These are phyloP conservation scores for Sesia bembeciformis DNA, from an alignment of 2,888 invertebrate species.

Conservation along the genomic window DNA sequence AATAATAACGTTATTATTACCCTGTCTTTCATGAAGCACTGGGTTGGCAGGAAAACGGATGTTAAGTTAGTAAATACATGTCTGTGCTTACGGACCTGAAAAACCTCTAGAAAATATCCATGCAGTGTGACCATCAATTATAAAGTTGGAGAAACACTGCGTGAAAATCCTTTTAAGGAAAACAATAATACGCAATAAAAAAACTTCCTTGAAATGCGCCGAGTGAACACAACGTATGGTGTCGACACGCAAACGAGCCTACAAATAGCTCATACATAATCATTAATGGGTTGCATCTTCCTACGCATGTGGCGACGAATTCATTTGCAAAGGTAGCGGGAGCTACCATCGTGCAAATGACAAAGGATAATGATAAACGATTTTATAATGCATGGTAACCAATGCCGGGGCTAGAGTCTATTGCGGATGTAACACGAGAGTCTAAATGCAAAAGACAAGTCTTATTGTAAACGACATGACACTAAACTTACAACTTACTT, in stretches of 20 bases:
- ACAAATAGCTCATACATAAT: conserved; percentile 24
- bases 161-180: conserved; percentile 4
- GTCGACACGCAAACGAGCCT: conserved; percentile 18
- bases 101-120: too few relatives aligned
- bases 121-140: too few relatives aligned
- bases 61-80: too few relatives aligned
- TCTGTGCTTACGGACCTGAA: too few relatives aligned
- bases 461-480: too few relatives aligned
- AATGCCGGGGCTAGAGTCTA: not conserved
- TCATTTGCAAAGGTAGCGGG: not conserved
- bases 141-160: not conserved
- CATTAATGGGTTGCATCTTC: conserved; percentile 20
- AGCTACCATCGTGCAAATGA: not conserved
- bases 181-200: conserved; percentile 4
- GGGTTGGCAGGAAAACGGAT: too few relatives aligned
- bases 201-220: conserved; percentile 10
- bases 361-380: not conserved
- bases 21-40: too few relatives aligned
- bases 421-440: too few relatives aligned
- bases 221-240: conserved; percentile 22
- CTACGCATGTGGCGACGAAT: conserved; percentile 17
- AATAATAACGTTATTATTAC: not conserved
- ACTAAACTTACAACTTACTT: too few relatives aligned
- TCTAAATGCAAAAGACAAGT: too few relatives aligned
- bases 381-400: not conserved